Conservation (phyloP, 2,888 invertebrate genomes). For the Pyrocoelia pectoralis region DNA sequence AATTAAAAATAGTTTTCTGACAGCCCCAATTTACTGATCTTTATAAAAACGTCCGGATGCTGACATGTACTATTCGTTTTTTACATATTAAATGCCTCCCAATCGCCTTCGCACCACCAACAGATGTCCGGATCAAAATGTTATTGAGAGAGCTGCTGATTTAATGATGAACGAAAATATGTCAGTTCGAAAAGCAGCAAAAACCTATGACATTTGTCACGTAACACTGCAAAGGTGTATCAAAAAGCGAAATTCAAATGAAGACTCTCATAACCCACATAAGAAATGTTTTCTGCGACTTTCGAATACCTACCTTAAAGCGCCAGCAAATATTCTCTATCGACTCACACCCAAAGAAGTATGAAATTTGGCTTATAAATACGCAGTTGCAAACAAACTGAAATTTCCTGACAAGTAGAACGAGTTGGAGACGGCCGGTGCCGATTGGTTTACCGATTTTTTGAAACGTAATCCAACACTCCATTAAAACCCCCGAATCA, state of each 20-base stretch:
- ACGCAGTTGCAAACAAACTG: not conserved
- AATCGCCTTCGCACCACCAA: not conserved
- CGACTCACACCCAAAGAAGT: not conserved
- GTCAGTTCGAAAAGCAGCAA: slow-evolving; percentile 1
- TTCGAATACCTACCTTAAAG: not conserved
- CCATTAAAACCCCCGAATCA: slow-evolving; percentile 1
- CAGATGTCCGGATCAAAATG: not conserved
- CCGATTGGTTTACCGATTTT: not conserved
- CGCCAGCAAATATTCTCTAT: not conserved
- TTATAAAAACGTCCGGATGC: too few species aligned
- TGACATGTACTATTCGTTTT: too few species aligned
- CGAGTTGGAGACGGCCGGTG: not conserved
- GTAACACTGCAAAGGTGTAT: slow-evolving; percentile 6
- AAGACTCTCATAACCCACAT: not conserved
- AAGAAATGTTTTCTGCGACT: not conserved
- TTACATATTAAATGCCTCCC: not conserved
- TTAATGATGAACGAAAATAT: not conserved
- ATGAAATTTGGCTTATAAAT: not conserved
- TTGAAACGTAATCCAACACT: slow-evolving; percentile 4
- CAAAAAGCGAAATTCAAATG: not conserved
- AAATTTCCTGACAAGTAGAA: slow-evolving; percentile 3
- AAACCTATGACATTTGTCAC: slow-evolving; percentile 2
- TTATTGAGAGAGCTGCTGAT: slow-evolving; percentile 1
- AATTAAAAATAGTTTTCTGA: not conserved
- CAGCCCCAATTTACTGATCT: not conserved